Evolutionary conservation across 2,888 invertebrate species (phyloP).

Genomic region (Mythimna impura): DNA sequence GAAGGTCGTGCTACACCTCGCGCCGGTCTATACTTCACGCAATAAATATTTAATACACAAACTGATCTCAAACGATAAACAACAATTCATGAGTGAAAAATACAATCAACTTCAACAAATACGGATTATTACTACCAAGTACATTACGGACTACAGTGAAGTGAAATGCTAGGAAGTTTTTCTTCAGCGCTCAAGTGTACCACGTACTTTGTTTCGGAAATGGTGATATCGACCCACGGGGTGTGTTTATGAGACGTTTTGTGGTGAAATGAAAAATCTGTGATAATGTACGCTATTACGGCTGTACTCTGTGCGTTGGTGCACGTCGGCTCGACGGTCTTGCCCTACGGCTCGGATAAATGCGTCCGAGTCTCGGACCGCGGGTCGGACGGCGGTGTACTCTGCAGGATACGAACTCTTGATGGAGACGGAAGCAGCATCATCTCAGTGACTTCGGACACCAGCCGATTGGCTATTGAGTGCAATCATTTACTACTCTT

Average conservation of each 20-base stretch:
- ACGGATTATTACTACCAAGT: constrained; percentile 70
- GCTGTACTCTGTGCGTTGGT: constrained; percentile 89
- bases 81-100: constrained; percentile 77
- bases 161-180: constrained; percentile 89
- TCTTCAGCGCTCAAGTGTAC: constrained; percentile 84
- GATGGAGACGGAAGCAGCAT: constrained; percentile 93
- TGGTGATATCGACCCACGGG: constrained; percentile 90
- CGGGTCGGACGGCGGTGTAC: constrained; percentile 89
- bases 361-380: constrained; percentile 85
- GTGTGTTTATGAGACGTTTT: constrained; percentile 90
- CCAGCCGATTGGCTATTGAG: constrained; percentile 93
- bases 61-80: constrained; percentile 77
- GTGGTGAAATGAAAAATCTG: constrained; percentile 89
- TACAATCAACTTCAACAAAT: constrained; percentile 62
- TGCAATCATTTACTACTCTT: constrained; percentile 95
- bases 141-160: constrained; percentile 82
- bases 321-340: constrained; percentile 89
- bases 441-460: constrained; percentile 91
- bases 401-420: constrained; percentile 93
- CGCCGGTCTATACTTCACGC: constrained; percentile 82
- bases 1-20: constrained; percentile 78
- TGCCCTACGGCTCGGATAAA: constrained; percentile 89
- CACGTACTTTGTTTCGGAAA: constrained; percentile 90
- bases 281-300: constrained; percentile 88
- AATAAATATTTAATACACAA: constrained; percentile 87